phyloP scores from a whole-genome alignment of 1,140 invertebrate species.

The Eufriesea mexicana region DNA sequence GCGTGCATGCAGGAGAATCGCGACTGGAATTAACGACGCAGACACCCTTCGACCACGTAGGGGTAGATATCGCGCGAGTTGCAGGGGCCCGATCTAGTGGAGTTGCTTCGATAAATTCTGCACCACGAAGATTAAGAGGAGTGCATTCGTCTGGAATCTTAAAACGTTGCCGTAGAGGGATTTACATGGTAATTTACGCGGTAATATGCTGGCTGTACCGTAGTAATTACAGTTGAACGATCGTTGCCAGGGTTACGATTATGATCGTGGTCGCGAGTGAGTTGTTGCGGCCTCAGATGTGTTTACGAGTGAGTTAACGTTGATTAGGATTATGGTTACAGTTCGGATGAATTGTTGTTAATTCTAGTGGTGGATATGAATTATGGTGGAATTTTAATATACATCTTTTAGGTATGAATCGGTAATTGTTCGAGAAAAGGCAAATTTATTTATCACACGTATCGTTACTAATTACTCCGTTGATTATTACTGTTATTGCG shows the following conservation, averaged over 20 bases:
- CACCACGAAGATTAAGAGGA: background rate
- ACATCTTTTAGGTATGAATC: too few species aligned
- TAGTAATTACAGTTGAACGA: too few species aligned
- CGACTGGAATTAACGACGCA: conserved; percentile 42
- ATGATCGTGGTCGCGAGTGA: background rate
- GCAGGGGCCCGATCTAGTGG: background rate
- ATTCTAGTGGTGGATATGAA: background rate
- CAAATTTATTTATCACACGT: too few species aligned
- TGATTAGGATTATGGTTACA: background rate
- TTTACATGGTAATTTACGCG: background rate
- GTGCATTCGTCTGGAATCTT: background rate
- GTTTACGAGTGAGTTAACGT: background rate
- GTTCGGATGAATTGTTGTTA: background rate
- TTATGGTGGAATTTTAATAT: too few species aligned
- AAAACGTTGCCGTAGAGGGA: background rate
- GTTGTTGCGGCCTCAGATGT: background rate
- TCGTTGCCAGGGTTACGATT: background rate
- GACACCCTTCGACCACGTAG: conserved; percentile 22
- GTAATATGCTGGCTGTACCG: too few species aligned
- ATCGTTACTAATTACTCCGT: too few species aligned
- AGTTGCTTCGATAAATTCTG: background rate
- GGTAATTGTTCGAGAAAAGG: too few species aligned
- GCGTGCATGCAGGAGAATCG: background rate
- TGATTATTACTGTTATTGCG: too few species aligned
- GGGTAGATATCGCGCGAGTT: background rate